Conservation (phyloP, 2,888 invertebrate species). For the Galeopsomyia nigrocyanea region DNA sequence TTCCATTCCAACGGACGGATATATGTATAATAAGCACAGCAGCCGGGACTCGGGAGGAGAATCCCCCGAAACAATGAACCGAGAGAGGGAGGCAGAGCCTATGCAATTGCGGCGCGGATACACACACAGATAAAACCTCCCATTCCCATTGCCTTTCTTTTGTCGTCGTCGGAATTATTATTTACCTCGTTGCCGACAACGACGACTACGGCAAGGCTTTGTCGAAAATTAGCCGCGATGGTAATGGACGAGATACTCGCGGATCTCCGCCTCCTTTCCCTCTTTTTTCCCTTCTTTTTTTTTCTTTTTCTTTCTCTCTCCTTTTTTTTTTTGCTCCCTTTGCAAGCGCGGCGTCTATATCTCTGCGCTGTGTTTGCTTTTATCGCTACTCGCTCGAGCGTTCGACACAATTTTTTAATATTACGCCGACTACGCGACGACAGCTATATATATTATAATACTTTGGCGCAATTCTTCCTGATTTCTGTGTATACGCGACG, state of each 20-base stretch:
- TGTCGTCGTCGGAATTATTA: constrained; percentile 9
- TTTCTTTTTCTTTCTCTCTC: constrained; percentile 15
- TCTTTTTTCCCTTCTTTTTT: constrained; percentile 22
- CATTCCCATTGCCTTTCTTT: neutral
- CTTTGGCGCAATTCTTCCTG: neutral
- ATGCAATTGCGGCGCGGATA: constrained; percentile 62
- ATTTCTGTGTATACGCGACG: neutral
- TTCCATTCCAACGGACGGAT: constrained; percentile 22
- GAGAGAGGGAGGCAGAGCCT: constrained; percentile 55
- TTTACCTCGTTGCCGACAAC: neutral
- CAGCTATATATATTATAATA: no score
- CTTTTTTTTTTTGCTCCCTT: constrained; percentile 7
- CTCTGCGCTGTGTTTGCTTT: neutral
- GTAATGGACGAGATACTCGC: constrained; percentile 59
- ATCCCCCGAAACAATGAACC: constrained; percentile 65
- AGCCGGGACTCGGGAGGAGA: constrained; percentile 38
- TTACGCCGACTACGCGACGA: neutral
- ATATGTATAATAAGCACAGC: no score
- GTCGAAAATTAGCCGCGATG: constrained; percentile 59
- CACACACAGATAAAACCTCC: constrained; percentile 64
- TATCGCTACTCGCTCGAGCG: constrained; percentile 16
- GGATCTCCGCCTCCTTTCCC: constrained; percentile 47
- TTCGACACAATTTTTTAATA: constrained; percentile 46
- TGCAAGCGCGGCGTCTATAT: neutral
- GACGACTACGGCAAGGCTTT: constrained; percentile 43